These are phyloP conservation scores for Eptesicus fuscus DNA, from an alignment of 2,113 vertebrate genomes.

Conservation along the genomic window DNA sequence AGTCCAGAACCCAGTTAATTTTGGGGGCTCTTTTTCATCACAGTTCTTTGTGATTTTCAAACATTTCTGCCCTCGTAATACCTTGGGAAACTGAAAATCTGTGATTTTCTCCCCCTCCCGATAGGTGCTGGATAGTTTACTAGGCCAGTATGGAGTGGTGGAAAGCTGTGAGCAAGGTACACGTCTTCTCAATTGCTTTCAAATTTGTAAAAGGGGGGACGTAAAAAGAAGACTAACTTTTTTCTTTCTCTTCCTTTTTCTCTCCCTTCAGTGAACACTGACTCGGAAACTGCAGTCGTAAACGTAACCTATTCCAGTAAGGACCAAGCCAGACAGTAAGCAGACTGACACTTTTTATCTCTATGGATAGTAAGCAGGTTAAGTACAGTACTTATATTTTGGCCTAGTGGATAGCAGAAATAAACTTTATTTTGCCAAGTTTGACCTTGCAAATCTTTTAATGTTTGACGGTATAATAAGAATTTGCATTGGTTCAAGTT, in stretches of 20 bases:
- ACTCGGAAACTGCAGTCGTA: slow-evolving; percentile 98
- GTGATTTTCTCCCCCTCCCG: slow-evolving; percentile 61
- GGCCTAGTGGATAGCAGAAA: background rate
- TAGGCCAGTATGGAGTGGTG: slow-evolving; percentile 93
- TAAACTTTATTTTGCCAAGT: background rate
- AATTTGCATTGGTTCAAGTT: background rate
- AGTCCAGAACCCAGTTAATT: background rate
- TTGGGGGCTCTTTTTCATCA: background rate
- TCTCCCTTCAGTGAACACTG: slow-evolving; percentile 92
- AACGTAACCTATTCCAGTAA: slow-evolving; percentile 97
- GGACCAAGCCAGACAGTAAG: slow-evolving; percentile 98
- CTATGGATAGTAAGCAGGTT: background rate
- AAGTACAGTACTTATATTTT: background rate
- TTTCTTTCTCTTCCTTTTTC: slow-evolving; percentile 38
- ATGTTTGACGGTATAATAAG: background rate
- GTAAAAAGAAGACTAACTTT: slow-evolving; percentile 60
- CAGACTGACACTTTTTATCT: slow-evolving; percentile 56
- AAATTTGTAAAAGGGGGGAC: slow-evolving; percentile 49
- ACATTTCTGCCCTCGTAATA: slow-evolving; percentile 35
- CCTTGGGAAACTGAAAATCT: slow-evolving; percentile 69
- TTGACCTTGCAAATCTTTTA: background rate
- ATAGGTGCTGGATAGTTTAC: slow-evolving; percentile 91
- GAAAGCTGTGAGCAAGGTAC: slow-evolving; percentile 95
- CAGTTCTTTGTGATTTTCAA: slow-evolving; percentile 33
- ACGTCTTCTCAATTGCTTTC: slow-evolving; percentile 56